A percentile compares a stretch with the other conserved stretches of the same genome.
Evolutionary conservation across 2,113 vertebrate genomes (phyloP).

Genomic region (Cynocephalus volans): DNA sequence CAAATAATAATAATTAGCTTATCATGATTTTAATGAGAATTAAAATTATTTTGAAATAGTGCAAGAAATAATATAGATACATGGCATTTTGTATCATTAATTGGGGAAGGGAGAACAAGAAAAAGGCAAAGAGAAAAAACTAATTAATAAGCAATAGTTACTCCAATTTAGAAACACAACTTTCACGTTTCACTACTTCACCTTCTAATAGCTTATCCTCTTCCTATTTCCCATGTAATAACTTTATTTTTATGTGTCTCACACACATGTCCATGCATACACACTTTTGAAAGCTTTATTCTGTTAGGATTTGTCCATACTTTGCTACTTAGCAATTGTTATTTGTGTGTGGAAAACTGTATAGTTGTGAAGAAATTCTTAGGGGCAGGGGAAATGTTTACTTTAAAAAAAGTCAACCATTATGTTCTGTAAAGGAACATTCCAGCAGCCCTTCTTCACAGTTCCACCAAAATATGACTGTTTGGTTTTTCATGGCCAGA

Average conservation of each 20-base stretch:
- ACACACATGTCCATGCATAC: neutral
- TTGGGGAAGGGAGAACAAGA: neutral
- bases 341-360: neutral
- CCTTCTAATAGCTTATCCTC: neutral
- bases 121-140: neutral
- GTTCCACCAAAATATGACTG: neutral
- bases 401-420: neutral
- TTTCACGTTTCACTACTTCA: neutral
- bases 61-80: neutral
- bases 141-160: neutral
- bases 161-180: neutral
- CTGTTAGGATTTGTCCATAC: neutral
- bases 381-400: neutral
- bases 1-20: neutral
- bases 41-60: neutral
- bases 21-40: neutral
- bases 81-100: neutral
- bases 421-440: neutral
- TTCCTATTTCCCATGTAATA: neutral
- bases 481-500: neutral
- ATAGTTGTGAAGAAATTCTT: neutral
- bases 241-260: neutral
- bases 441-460: neutral
- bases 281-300: neutral
- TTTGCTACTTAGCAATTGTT: constrained; percentile 1